These are phyloP conservation scores for Syrrhaptes paradoxus DNA, from an alignment of 2,113 vertebrate genomes.

Conservation along the genomic window DNA sequence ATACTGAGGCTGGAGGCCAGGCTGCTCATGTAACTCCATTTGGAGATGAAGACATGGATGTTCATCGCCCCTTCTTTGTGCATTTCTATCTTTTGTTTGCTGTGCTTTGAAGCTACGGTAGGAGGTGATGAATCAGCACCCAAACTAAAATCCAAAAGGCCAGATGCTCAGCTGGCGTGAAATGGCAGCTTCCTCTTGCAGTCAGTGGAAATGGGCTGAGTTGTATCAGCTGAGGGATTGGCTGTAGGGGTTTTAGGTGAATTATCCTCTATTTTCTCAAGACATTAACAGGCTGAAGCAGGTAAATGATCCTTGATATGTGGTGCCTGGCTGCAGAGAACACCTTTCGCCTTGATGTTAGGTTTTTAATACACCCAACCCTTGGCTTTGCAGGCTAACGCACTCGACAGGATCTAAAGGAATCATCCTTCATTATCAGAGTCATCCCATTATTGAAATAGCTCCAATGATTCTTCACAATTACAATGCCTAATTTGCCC, in stretches of 20 bases:
- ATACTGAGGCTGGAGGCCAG: background rate
- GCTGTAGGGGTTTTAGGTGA: background rate
- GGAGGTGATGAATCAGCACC: background rate
- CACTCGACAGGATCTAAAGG: constrained; percentile 6
- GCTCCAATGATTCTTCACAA: constrained; percentile 36
- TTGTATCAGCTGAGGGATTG: background rate
- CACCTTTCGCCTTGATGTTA: background rate
- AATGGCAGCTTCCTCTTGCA: background rate
- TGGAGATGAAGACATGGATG: background rate
- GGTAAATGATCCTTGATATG: background rate
- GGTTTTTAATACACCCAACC: background rate
- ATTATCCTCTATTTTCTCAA: background rate
- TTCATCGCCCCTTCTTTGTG: background rate
- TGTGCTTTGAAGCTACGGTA: background rate
- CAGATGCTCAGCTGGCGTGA: background rate
- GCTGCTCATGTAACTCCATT: background rate
- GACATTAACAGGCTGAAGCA: background rate
- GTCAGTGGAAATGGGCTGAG: background rate
- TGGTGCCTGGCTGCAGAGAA: background rate
- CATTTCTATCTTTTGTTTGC: background rate
- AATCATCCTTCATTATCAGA: constrained; percentile 55
- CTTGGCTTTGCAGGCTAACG: constrained; percentile 1
- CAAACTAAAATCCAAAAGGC: background rate
- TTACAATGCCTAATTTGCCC: constrained; percentile 65
- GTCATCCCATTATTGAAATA: constrained; percentile 44